phyloP scores from a whole-genome alignment of 2,113 vertebrate genomes.

The Petromus typicus region DNA sequence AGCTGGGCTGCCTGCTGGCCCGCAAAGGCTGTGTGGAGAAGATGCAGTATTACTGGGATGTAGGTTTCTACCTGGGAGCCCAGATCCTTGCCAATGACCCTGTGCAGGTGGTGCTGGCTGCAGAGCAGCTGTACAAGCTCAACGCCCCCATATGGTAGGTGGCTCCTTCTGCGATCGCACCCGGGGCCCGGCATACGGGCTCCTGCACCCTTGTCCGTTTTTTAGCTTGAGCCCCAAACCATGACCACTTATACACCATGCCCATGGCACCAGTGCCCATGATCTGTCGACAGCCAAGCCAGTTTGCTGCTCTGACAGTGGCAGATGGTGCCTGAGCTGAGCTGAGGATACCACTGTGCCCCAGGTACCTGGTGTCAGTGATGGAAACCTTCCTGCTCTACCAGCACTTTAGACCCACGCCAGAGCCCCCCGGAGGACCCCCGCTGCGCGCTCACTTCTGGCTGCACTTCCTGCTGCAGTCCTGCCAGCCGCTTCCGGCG shows the following conservation, averaged over 20 bases:
- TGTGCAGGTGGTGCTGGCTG: conserved; percentile 91
- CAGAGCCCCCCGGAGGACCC: conserved; percentile 81
- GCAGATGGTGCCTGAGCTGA: not conserved
- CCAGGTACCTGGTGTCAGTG: conserved; percentile 93
- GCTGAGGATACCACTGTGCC: not conserved
- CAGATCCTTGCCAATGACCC: conserved; percentile 92
- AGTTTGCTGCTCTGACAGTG: not conserved
- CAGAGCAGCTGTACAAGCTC: conserved; percentile 94
- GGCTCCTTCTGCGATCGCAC: not conserved
- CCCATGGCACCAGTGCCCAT: not conserved
- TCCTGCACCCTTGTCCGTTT: not conserved
- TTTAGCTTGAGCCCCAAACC: not conserved
- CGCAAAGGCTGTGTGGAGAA: conserved; percentile 93
- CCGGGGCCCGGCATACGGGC: not conserved
- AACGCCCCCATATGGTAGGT: conserved; percentile 93
- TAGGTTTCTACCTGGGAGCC: conserved; percentile 94
- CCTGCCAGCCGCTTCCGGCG: conserved; percentile 88
- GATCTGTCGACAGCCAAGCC: not conserved
- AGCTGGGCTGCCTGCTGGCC: conserved; percentile 92
- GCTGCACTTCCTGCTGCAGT: conserved; percentile 91
- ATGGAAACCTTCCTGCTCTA: conserved; percentile 95
- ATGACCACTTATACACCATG: not conserved
- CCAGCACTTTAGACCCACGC: conserved; percentile 88
- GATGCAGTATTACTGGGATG: conserved; percentile 96
- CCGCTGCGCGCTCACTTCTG: conserved; percentile 91